Base-by-base conservation (phyloP, 2,888 invertebrate genomes). In the Aproaerema taeniolella region DNA sequence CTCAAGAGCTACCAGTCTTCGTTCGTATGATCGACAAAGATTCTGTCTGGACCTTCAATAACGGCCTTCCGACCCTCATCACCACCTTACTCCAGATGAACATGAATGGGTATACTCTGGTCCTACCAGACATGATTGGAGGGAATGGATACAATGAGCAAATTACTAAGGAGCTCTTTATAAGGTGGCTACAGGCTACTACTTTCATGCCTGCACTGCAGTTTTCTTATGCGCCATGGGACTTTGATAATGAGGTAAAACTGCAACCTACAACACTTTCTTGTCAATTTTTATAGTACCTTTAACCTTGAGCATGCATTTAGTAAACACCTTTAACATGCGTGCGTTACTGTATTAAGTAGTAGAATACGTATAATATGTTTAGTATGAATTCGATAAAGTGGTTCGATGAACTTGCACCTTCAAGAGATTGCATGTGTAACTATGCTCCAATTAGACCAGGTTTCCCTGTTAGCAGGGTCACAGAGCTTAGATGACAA, bases 151-250 rank as follows among this genome's bases (percentile, higher is more conserved):
- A 70, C 50, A 73, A 77, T 2, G 87, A 83, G 34, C 65, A 68
- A 0, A 81, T 89, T 0, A 79, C 75, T 16, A 89, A 89, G 49
- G 91, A 92, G 63, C 65, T 92, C 28, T 92, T 91, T 58, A 88
- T 94, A 13, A 80, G 95, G 30, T 95, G 95, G 95, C 75, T 93
- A 17, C 91, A 94, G 60, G 90, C 92, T 0, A 92, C 91, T 46
- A 88, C 89, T 0, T 93, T 94, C 55, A 91, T 95, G 90, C 94
- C 95, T 0, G 81, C 89, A 7, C 80, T 95, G 68, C 94, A 95
- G 77, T 93, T 93, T 67, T 94, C 94, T 0, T 90, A 91, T 47
- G 89, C 91, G 3, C 95, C 95, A 0, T 95, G 95, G 94, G 90
- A 92, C 42, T 93, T 88, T 61, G 91, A 91, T 55, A 62, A 83